A percentile compares a stretch with the other conserved stretches of the same genome.
Conservation (phyloP, 2,888 invertebrate species). For the Pantelozetes paolii region DNA sequence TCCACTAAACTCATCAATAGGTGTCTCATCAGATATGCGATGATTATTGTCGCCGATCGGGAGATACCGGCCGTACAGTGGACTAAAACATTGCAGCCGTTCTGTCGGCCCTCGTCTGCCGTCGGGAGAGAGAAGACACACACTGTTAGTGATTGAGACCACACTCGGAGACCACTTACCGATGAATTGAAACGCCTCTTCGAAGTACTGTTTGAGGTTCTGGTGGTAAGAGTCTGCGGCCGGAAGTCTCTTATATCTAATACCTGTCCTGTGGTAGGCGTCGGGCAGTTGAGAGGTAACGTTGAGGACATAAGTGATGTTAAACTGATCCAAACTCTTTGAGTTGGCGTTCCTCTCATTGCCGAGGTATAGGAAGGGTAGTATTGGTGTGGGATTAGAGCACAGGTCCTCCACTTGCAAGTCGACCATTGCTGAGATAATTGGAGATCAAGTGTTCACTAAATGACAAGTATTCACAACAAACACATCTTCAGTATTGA, state of each 20-base stretch:
- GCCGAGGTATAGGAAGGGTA: slow-evolving; percentile 75
- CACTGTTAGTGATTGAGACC: not conserved
- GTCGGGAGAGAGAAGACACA: not conserved
- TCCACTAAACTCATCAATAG: slow-evolving; percentile 75
- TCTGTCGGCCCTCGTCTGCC: slow-evolving; percentile 67
- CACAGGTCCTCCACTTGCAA: slow-evolving; percentile 54
- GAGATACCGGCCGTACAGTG: slow-evolving; percentile 96
- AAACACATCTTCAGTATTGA: too few relatives aligned
- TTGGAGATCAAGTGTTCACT: not conserved
- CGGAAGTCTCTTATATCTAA: slow-evolving; percentile 67
- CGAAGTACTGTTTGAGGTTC: slow-evolving; percentile 81
- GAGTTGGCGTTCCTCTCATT: slow-evolving; percentile 75
- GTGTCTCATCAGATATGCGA: slow-evolving; percentile 89
- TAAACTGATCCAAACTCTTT: slow-evolving; percentile 62
- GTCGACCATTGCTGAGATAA: not conserved
- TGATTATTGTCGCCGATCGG: slow-evolving; percentile 86
- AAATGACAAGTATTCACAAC: too few relatives aligned
- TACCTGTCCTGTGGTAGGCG: not conserved
- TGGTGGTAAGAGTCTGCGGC: slow-evolving; percentile 77
- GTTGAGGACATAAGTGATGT: slow-evolving; percentile 72
- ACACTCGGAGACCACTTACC: slow-evolving; percentile 59
- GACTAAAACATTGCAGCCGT: slow-evolving; percentile 70
- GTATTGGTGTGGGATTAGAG: slow-evolving; percentile 62
- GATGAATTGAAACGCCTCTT: slow-evolving; percentile 78
- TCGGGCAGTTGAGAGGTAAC: slow-evolving; percentile 58